Conservation (phyloP, 2,888 invertebrate species). For the Keiferia lycopersicella region DNA sequence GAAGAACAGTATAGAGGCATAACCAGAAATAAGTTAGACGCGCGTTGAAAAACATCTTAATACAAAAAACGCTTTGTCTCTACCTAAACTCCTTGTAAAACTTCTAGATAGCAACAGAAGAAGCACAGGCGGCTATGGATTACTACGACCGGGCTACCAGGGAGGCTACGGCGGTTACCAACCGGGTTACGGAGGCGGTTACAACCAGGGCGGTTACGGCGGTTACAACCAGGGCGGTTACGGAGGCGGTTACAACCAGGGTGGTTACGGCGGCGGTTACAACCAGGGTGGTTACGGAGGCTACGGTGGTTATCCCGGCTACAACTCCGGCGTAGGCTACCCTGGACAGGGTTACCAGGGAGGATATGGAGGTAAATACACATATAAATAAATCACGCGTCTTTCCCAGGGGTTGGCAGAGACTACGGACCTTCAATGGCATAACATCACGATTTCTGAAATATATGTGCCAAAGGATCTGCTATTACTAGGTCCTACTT, state of each 20-base stretch:
- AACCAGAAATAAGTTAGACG: no score
- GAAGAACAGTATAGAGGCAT: no score
- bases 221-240: slow-evolving; percentile 28
- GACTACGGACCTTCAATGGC: no score
- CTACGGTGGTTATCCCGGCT: slow-evolving; percentile 2
- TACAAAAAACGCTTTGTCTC: no score
- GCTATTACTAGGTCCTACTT: no score
- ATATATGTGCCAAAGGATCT: no score
- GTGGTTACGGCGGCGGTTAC: slow-evolving; percentile 19
- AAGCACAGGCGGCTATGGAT: slow-evolving; percentile 62
- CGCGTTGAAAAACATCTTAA: no score
- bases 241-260: slow-evolving; percentile 5
- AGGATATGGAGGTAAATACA: slow-evolving; percentile 17
- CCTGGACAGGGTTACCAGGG: neutral
- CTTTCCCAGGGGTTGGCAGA: no score
- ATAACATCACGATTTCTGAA: no score
- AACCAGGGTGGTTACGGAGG: slow-evolving; percentile 4
- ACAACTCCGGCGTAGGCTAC: no score
- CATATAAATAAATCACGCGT: no score
- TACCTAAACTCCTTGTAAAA: no score
- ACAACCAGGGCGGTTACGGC: slow-evolving; percentile 15
- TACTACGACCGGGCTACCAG: slow-evolving; percentile 54
- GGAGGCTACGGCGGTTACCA: slow-evolving; percentile 38
- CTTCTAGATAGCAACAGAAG: slow-evolving; percentile 47
- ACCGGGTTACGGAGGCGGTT: slow-evolving; percentile 32